A percentile compares a stretch with the other conserved stretches of the same genome.
Conservation (phyloP, 1,140 invertebrate species). For the Cephus cinctus region DNA sequence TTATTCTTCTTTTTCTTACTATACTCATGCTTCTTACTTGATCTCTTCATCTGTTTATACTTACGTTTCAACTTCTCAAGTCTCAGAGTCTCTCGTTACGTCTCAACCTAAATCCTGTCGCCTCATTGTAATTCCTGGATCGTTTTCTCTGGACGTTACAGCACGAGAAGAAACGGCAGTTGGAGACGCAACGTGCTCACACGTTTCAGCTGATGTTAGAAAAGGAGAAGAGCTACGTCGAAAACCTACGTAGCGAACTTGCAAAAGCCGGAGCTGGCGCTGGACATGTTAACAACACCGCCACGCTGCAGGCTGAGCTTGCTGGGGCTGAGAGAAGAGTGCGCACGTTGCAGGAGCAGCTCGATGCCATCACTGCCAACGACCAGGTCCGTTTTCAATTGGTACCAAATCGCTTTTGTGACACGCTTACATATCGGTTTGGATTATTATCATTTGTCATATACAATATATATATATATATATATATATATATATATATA, state of each 20-base stretch:
- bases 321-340: slow-evolving; percentile 63
- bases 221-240: slow-evolving; percentile 74
- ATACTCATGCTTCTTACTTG: no score
- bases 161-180: slow-evolving; percentile 75
- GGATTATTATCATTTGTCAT: no score
- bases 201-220: slow-evolving; percentile 81
- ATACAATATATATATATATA: not conserved
- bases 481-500: not conserved
- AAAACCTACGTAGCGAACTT: slow-evolving; percentile 64
- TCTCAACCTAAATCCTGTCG: no score
- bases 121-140: no score
- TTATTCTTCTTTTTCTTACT: not conserved
- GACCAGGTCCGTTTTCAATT: slow-evolving; percentile 38
- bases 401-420: slow-evolving; percentile 2
- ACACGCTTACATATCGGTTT: no score
- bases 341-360: slow-evolving; percentile 62
- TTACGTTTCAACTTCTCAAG: no score
- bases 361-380: slow-evolving; percentile 48
- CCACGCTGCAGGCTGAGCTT: slow-evolving; percentile 55
- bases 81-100: no score
- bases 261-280: slow-evolving; percentile 56
- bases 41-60: no score
- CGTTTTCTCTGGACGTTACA: no score
- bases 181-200: slow-evolving; percentile 71
- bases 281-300: slow-evolving; percentile 44